These are phyloP conservation scores for Osmoderma eremita DNA, from an alignment of 2,888 invertebrate species.

Conservation along the genomic window DNA sequence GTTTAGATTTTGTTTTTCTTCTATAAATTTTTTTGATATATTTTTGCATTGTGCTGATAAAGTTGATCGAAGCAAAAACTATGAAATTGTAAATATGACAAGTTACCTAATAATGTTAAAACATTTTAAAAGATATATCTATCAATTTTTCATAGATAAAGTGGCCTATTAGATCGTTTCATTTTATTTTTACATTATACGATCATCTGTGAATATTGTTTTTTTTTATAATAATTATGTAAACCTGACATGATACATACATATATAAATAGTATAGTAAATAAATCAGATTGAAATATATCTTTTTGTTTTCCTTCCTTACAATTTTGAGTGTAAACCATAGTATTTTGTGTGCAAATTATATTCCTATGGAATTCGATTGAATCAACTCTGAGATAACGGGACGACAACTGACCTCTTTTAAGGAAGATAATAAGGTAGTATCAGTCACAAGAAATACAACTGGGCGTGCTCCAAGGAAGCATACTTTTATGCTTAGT, in stretches of 20 bases:
- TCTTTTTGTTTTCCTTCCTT: neutral
- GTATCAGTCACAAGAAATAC: no score
- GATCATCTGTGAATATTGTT: conserved; percentile 25
- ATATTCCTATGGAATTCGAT: no score
- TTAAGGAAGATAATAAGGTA: no score
- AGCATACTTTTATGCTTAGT: no score
- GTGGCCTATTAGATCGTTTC: conserved; percentile 26
- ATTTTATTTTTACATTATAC: conserved; percentile 31
- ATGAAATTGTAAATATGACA: conserved; percentile 38
- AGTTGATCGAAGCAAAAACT: conserved; percentile 11
- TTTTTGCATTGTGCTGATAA: conserved; percentile 8
- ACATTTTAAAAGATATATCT: conserved; percentile 24
- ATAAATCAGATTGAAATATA: conserved; percentile 28
- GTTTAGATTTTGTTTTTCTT: conserved; percentile 4
- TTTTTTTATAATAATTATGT: conserved; percentile 24
- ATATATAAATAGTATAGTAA: conserved; percentile 25
- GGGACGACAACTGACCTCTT: no score
- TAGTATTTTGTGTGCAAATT: no score
- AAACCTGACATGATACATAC: conserved; percentile 23
- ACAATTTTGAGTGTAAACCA: no score
- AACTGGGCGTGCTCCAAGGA: no score
- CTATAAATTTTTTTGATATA: conserved; percentile 13
- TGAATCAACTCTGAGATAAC: no score
- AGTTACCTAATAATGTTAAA: conserved; percentile 38
- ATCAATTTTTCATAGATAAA: conserved; percentile 13